Conservation (phyloP, 2,797 vertebrate genomes). For the Eupleurogrammus muticus region DNA sequence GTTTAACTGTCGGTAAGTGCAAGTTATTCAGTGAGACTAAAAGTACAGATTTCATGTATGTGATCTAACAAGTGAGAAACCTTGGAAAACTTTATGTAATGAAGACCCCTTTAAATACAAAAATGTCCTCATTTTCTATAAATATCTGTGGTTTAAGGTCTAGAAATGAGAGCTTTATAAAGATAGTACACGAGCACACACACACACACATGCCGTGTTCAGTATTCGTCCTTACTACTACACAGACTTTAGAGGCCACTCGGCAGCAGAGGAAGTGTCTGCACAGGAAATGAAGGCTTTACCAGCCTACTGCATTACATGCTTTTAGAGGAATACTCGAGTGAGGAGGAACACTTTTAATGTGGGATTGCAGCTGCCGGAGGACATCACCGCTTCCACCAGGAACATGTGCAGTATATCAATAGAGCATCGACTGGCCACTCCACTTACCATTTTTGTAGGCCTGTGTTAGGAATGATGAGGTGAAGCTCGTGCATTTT, state of each 20-base stretch:
- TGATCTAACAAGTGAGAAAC: slow-evolving; percentile 20
- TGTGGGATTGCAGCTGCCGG: neutral
- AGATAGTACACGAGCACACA: neutral
- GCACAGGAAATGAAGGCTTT: slow-evolving; percentile 61
- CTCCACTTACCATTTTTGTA: neutral
- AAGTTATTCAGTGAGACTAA: neutral
- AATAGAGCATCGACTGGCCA: neutral
- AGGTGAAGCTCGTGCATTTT: slow-evolving; percentile 11
- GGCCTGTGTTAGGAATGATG: neutral
- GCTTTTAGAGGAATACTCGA: slow-evolving; percentile 22
- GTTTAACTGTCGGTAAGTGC: neutral
- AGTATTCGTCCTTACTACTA: slow-evolving; percentile 1
- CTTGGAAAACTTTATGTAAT: slow-evolving; percentile 4
- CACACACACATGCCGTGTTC: neutral
- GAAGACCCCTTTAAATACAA: slow-evolving; percentile 1
- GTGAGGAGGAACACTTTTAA: slow-evolving; percentile 5
- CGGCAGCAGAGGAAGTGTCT: slow-evolving; percentile 43
- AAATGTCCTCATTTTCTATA: neutral
- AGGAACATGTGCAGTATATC: neutral
- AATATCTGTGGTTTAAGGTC: neutral
- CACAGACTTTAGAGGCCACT: slow-evolving; percentile 21
- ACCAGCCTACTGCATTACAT: slow-evolving; percentile 46
- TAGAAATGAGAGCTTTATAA: neutral
- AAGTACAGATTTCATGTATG: slow-evolving; percentile 8
- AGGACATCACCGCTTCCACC: neutral